Conservation (phyloP, 2,113 vertebrate genomes). For the Salminus brasiliensis region DNA sequence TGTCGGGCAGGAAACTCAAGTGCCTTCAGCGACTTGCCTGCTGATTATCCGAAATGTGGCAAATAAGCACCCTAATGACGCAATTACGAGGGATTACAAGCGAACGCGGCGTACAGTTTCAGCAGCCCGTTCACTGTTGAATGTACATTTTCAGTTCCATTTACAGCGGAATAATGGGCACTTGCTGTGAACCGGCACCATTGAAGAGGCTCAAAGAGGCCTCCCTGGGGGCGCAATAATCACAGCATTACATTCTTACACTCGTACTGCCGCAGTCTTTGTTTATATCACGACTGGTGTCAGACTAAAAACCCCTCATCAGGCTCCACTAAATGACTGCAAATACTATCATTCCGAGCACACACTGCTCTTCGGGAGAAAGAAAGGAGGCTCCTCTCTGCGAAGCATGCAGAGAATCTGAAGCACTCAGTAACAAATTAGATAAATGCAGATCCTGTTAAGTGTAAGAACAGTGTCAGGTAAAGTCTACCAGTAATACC, state of each 20-base stretch:
- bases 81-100: conserved; percentile 67
- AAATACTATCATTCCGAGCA: conserved; percentile 31
- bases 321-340: conserved; percentile 20
- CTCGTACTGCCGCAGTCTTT: conserved; percentile 46
- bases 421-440: background rate
- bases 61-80: conserved; percentile 55
- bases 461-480: background rate
- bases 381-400: background rate
- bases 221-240: conserved; percentile 48
- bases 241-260: conserved; percentile 55
- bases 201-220: conserved; percentile 41
- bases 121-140: conserved; percentile 54
- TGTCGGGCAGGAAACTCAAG: background rate
- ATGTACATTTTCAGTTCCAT: conserved; percentile 54
- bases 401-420: background rate
- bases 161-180: conserved; percentile 51
- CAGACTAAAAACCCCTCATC: conserved; percentile 24
- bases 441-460: conserved; percentile 5
- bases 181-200: conserved; percentile 52
- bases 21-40: conserved; percentile 58
- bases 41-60: conserved; percentile 64
- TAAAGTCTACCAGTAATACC: background rate
- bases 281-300: conserved; percentile 45
- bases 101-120: conserved; percentile 49
- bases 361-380: conserved; percentile 22